Conservation (phyloP, 2,888 invertebrate genomes). For the Drosophila parthenogenetica region DNA sequence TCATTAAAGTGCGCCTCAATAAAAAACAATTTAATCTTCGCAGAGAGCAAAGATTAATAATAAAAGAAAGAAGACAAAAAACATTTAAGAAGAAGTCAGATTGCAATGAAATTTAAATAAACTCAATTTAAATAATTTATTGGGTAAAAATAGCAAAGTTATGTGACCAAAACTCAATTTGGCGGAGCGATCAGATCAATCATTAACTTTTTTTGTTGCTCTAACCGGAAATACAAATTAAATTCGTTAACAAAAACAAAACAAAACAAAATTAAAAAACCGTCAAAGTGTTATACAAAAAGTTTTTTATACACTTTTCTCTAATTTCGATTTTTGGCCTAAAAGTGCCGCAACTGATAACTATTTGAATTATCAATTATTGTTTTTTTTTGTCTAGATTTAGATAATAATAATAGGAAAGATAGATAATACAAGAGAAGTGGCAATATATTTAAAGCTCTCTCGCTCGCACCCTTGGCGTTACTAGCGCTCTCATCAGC, state of each 20-base stretch:
- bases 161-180: background rate
- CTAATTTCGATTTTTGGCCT: conserved; percentile 10
- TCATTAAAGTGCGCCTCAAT: background rate
- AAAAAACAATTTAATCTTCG: conserved; percentile 14
- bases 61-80: background rate
- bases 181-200: background rate
- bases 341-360: conserved; percentile 21
- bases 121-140: background rate
- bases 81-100: background rate
- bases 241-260: no score
- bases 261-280: background rate
- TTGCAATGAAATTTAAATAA: background rate
- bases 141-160: background rate
- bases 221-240: background rate
- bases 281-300: background rate
- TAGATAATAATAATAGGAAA: conserved; percentile 27
- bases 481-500: conserved; percentile 27
- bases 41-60: conserved; percentile 15
- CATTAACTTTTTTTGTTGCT: background rate
- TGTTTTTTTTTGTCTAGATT: conserved; percentile 27
- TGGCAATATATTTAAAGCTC: background rate
- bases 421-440: conserved; percentile 13
- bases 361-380: conserved; percentile 37
- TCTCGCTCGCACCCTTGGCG: background rate
- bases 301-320: conserved; percentile 11